These are phyloP conservation scores for Zoroaster sp. DNA, from an alignment of 53 echinoderm and acorn worm genomes.

Conservation along the genomic window DNA sequence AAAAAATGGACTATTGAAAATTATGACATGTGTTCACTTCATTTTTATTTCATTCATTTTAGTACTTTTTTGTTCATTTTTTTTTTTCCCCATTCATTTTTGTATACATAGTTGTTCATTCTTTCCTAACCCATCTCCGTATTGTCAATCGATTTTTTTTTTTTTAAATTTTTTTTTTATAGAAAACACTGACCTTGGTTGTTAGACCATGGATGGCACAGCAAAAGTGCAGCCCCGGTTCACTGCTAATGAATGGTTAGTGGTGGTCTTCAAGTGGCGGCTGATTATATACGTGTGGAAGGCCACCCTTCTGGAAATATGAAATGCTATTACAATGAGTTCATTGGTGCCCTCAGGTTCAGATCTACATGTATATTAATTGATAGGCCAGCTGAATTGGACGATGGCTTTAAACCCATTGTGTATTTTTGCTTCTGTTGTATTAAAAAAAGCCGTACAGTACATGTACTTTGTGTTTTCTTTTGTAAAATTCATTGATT, in stretches of 20 bases:
- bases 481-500: no score
- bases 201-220: slow-evolving; percentile 22
- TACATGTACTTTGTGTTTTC: no score
- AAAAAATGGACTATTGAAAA: no score
- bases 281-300: not conserved
- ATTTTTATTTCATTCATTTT: no score
- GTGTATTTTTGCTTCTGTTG: not conserved
- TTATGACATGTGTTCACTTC: no score
- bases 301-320: not conserved
- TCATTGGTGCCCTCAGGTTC: slow-evolving; percentile 13
- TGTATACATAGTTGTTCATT: no score
- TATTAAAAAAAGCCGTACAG: not conserved
- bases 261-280: not conserved
- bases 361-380: slow-evolving; percentile 31
- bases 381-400: slow-evolving; percentile 29
- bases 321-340: slow-evolving; percentile 29
- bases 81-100: no score
- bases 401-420: not conserved
- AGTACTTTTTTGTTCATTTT: no score
- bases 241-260: slow-evolving; percentile 24
- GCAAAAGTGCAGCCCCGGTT: slow-evolving; percentile 31
- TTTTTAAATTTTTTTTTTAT: no score
- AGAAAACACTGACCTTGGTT: slow-evolving; percentile 23
- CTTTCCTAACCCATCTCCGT: no score
- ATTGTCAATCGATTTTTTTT: no score